These are phyloP conservation scores for Geodia barretti DNA, from an alignment of 37 sponge, comb jelly and placozoan species.

Conservation along the genomic window DNA sequence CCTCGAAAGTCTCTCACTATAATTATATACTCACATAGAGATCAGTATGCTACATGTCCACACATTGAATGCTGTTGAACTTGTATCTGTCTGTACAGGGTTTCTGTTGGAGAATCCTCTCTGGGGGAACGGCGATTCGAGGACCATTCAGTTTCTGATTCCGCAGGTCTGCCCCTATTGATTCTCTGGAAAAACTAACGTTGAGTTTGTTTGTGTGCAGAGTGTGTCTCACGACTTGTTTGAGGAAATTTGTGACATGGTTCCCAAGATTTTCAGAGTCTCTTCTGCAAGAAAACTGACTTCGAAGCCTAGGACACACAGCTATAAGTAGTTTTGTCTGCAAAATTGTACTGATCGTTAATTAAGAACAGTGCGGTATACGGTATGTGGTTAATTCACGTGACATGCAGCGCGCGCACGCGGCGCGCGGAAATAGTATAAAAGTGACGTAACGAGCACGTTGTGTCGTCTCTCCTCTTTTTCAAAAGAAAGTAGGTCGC, in stretches of 20 bases:
- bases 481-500: neutral
- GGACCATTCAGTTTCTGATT: conserved; percentile 85
- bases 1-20: neutral
- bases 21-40: neutral
- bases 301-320: conserved; percentile 4
- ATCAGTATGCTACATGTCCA: neutral
- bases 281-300: conserved; percentile 56
- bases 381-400: neutral
- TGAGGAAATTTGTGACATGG: conserved; percentile 79
- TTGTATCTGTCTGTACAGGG: conserved; percentile 28
- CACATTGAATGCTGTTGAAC: neutral
- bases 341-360: no score
- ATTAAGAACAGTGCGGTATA: no score
- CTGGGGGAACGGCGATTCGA: conserved; percentile 62
- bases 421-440: neutral
- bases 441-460: neutral
- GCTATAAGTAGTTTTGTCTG: conserved; percentile 13
- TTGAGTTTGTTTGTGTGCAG: conserved; percentile 13
- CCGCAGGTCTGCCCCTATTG: conserved; percentile 39
- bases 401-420: neutral
- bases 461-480: neutral
- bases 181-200: neutral
- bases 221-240: conserved; percentile 77
- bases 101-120: conserved; percentile 86
- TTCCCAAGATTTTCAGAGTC: conserved; percentile 79